Percentiles rank a stretch among this genome's conserved stretches.
Conservation (phyloP, 2,888 invertebrate species). For the Hirtodrosophila cameraria region DNA sequence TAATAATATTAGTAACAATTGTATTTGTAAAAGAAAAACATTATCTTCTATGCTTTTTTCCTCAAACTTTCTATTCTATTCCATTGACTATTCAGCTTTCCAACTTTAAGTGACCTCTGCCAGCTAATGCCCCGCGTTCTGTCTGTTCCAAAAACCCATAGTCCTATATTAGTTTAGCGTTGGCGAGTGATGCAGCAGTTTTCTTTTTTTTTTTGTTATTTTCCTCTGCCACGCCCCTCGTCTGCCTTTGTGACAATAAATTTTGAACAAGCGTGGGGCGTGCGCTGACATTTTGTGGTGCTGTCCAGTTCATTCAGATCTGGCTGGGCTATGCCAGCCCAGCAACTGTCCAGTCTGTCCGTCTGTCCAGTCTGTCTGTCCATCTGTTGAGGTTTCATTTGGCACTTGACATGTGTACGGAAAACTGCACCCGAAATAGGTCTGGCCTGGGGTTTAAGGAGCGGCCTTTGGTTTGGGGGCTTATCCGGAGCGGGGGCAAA, state of each 20-base stretch:
- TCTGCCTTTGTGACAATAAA: slow-evolving; percentile 65
- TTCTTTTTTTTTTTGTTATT: slow-evolving; percentile 3
- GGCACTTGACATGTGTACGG: slow-evolving; percentile 73
- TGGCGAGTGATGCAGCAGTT: slow-evolving; percentile 35
- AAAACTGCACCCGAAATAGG: slow-evolving; percentile 36
- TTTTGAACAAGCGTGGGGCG: slow-evolving; percentile 71
- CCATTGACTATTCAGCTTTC: slow-evolving; percentile 20
- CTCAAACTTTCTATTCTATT: slow-evolving; percentile 10
- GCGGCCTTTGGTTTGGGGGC: too few species aligned
- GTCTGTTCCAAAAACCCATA: background rate
- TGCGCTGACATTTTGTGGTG: slow-evolving; percentile 66
- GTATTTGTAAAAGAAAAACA: too few species aligned
- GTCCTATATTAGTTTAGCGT: slow-evolving; percentile 49
- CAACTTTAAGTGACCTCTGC: slow-evolving; percentile 26
- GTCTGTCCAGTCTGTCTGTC: background rate
- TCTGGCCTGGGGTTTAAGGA: slow-evolving; percentile 8
- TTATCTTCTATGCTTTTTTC: background rate
- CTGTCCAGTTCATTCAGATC: slow-evolving; percentile 42
- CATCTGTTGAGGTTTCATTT: slow-evolving; percentile 72
- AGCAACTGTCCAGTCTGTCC: slow-evolving; percentile 10
- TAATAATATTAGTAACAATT: too few species aligned
- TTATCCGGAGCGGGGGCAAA: too few species aligned
- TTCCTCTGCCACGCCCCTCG: slow-evolving; percentile 12
- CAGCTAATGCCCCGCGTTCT: background rate
- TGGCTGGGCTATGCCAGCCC: background rate